These are phyloP conservation scores for Platygyra sinensis DNA, from an alignment of 64 coral and sea anemone genomes.

Conservation along the genomic window DNA sequence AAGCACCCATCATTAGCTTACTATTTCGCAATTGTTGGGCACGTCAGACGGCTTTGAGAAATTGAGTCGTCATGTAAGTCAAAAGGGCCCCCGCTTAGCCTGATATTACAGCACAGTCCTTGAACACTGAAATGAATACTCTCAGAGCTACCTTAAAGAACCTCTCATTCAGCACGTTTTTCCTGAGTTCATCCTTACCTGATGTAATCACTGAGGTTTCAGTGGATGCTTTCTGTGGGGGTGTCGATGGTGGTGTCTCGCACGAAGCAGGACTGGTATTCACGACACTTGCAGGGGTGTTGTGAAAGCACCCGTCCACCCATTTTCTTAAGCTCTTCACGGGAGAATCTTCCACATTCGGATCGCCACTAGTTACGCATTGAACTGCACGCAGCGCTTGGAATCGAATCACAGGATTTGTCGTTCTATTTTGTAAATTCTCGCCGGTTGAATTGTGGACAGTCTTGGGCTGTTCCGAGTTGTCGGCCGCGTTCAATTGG, in stretches of 20 bases:
- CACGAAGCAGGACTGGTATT: slow-evolving; percentile 27
- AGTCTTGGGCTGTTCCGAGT: slow-evolving; percentile 27
- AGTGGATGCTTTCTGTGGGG: slow-evolving; percentile 68
- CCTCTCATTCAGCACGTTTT: background rate
- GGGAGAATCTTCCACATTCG: slow-evolving; percentile 83
- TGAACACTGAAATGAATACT: background rate
- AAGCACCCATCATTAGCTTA: background rate
- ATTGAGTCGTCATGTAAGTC: background rate
- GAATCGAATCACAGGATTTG: slow-evolving; percentile 27
- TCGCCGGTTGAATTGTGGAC: background rate
- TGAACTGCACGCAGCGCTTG: slow-evolving; percentile 24
- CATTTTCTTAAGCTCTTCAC: slow-evolving; percentile 98
- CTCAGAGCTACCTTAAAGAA: background rate
- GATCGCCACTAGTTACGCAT: slow-evolving; percentile 5
- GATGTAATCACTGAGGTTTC: slow-evolving; percentile 81
- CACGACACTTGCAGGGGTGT: slow-evolving; percentile 14
- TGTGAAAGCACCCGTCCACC: slow-evolving; percentile 99
- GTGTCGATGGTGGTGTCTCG: slow-evolving; percentile 75
- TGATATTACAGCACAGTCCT: background rate
- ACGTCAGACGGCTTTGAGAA: too few species aligned
- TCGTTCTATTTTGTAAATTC: background rate
- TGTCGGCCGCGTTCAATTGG: slow-evolving; percentile 17
- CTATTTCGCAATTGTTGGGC: background rate
- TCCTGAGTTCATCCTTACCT: slow-evolving; percentile 31
- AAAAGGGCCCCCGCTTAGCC: background rate